Base-by-base conservation (phyloP, 2,113 vertebrate species). In the Cottus gobio region DNA sequence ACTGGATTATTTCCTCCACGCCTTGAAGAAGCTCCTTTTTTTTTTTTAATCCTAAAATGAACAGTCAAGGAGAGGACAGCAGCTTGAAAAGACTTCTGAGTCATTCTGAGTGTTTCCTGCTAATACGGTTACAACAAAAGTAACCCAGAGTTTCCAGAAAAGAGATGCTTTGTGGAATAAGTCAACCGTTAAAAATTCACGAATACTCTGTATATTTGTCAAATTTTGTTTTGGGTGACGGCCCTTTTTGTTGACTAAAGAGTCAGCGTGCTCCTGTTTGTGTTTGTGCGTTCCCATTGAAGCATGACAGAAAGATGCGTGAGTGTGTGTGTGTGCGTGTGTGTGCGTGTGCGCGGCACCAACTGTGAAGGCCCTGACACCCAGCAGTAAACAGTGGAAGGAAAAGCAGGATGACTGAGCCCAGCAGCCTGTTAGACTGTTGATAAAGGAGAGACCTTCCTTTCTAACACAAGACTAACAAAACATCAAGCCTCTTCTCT, bases 41-140 rank as follows among this genome's bases (percentile, higher is more conserved):
- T 42, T 42, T 2, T 42, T 78, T 77, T 86, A 91, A 89, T 87
- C 89, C 84, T 44, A 57, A 78, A 86, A 87, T 71, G 86, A 79
- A 69, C 37, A 90, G 82, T 85, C 79, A 85, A 87, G 83, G 79
- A 92, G 77, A 86, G 83, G 88, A 89, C 83, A 78, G 86, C 65
- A 30, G 77, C 74, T 86, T 34, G 42, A 67, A 48, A 48, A 48
- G 42, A 48, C 42, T 22, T 76, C 18, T 34, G 79, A 82, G 57
- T 69, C 69, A 68, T 80, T 65, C 50, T 1, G 2, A 67, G 56
- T 63, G 46, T 39, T 71, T 81, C 56, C 1, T 39, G 18, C 36
- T 71, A 39, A 67, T 28, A 20, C 31, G 5, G 30, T 18, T 61
- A 31, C 42, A 62, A 66, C 42, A 71, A 64, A 84, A 80, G 48